Conservation (phyloP, 2,888 invertebrate species). For the Neria commutata region DNA sequence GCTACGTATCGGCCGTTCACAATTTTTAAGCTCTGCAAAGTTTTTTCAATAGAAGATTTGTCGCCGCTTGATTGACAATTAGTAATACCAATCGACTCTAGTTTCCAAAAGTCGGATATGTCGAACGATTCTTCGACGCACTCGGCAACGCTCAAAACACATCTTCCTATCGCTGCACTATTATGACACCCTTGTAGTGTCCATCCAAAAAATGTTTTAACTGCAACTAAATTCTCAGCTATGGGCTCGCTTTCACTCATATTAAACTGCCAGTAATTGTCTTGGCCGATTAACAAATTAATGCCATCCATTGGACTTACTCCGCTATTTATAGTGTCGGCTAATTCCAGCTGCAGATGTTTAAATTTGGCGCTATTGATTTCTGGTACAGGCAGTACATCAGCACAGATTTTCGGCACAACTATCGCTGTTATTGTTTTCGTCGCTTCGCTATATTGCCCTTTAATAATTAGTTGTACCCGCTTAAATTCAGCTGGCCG, state of each 20-base stretch:
- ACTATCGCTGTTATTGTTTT: constrained; percentile 19
- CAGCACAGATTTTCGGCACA: constrained; percentile 19
- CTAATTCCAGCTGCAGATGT: constrained; percentile 14
- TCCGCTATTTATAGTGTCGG: constrained; percentile 12
- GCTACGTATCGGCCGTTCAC: constrained; percentile 16
- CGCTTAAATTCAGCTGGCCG: constrained; percentile 7
- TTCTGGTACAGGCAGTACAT: too few species aligned
- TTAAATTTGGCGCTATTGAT: not conserved
- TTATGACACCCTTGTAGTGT: constrained; percentile 13
- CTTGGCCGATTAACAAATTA: constrained; percentile 27
- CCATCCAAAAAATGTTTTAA: constrained; percentile 27
- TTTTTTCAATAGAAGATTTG: constrained; percentile 13
- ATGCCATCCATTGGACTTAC: constrained; percentile 13
- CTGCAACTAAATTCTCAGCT: constrained; percentile 19
- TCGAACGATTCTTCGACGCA: not conserved
- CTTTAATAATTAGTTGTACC: constrained; percentile 24
- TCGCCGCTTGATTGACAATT: not conserved
- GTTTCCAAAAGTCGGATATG: constrained; percentile 18
- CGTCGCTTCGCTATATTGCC: constrained; percentile 16
- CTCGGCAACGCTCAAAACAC: constrained; percentile 9
- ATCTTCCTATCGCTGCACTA: not conserved
- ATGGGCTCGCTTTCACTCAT: constrained; percentile 13
- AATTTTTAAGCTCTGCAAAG: constrained; percentile 12
- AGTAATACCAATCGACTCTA: constrained; percentile 24
- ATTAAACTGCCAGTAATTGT: constrained; percentile 28